Percentiles rank a stretch among this genome's conserved stretches.
Conservation (phyloP, 2,797 vertebrate genomes). For the Enteromius thamalakanensis region DNA sequence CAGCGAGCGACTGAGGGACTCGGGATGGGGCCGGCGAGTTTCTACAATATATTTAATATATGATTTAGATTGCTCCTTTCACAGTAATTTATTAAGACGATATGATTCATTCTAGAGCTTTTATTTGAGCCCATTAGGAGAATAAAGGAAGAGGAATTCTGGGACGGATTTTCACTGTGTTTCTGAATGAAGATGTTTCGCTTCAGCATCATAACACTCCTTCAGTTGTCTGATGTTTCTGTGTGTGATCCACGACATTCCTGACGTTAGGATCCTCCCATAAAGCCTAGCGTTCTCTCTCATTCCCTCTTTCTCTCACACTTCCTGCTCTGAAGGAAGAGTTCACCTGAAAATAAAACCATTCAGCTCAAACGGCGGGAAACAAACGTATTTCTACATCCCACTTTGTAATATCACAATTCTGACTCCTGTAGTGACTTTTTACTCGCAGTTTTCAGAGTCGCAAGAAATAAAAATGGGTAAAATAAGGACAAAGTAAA, state of each 20-base stretch:
- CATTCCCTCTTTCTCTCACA: background rate
- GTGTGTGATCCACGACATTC: slow-evolving; percentile 13
- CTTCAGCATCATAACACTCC: background rate
- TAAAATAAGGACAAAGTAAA: too few relatives aligned
- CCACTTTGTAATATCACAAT: background rate
- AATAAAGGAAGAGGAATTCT: slow-evolving; percentile 24
- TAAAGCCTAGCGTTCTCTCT: background rate
- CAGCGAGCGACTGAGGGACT: slow-evolving; percentile 69
- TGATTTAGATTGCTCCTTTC: slow-evolving; percentile 84
- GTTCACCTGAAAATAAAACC: background rate
- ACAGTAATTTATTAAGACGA: slow-evolving; percentile 85
- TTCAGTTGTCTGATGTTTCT: background rate
- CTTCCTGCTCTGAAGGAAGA: background rate
- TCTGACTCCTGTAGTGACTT: background rate
- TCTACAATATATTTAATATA: slow-evolving; percentile 94
- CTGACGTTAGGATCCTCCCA: background rate
- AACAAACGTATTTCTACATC: background rate
- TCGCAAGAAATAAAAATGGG: background rate
- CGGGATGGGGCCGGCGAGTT: slow-evolving; percentile 67
- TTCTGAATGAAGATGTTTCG: background rate
- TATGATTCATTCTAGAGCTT: slow-evolving; percentile 75
- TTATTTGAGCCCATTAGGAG: slow-evolving; percentile 74
- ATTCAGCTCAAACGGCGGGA: background rate
- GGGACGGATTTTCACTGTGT: slow-evolving; percentile 33
- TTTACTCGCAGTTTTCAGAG: background rate